Conservation (phyloP, 2,797 vertebrate genomes). For the Cyclopterus lumpus region DNA sequence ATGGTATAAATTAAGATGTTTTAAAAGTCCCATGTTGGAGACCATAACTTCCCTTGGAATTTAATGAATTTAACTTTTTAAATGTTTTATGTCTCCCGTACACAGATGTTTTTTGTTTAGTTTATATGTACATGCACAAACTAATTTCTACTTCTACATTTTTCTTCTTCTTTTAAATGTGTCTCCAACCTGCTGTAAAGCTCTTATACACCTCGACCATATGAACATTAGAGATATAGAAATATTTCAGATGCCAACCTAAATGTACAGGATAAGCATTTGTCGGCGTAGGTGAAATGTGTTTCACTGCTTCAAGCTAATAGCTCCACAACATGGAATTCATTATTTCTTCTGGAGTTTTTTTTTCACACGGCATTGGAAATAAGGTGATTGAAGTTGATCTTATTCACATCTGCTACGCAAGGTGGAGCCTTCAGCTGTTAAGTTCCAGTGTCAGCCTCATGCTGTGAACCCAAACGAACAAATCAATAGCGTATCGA, state of each 20-base stretch:
- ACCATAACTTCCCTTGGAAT: not conserved
- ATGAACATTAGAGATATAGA: not conserved
- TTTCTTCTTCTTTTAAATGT: not conserved
- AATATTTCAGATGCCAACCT: not conserved
- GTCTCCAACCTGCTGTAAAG: too few species aligned
- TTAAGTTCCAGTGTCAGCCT: constrained; percentile 70
- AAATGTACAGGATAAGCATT: constrained; percentile 35
- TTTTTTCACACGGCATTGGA: constrained; percentile 19
- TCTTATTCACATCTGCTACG: constrained; percentile 66
- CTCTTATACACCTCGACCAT: not conserved
- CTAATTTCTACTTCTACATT: not conserved
- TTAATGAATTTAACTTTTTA: not conserved
- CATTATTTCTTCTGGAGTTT: not conserved
- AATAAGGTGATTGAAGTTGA: constrained; percentile 46
- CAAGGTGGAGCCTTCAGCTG: constrained; percentile 71
- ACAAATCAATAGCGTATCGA: constrained; percentile 80
- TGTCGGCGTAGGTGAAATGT: not conserved
- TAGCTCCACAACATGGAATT: not conserved
- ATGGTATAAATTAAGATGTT: not conserved
- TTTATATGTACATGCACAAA: not conserved
- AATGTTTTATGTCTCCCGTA: not conserved
- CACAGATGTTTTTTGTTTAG: not conserved
- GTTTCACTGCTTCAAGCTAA: not conserved
- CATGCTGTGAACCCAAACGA: constrained; percentile 75
- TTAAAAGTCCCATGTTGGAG: not conserved